These are phyloP conservation scores for Vesta saturnalis DNA, from an alignment of 2,888 invertebrate species.

Conservation along the genomic window DNA sequence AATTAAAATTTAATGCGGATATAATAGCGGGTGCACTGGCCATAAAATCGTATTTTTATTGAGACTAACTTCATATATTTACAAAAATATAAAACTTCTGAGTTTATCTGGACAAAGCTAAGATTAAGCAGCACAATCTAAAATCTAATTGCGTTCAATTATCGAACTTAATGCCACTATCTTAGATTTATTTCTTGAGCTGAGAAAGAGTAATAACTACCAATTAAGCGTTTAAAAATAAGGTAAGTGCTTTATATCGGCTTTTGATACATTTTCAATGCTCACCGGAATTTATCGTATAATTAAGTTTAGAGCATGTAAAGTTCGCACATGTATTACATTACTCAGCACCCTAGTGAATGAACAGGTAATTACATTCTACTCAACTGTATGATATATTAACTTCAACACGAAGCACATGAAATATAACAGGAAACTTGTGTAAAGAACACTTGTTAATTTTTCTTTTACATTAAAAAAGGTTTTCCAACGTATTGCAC, in stretches of 20 bases:
- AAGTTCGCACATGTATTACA: neutral
- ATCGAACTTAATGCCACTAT: conserved; percentile 1
- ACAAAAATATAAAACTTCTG: neutral
- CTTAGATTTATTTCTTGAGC: conserved; percentile 1
- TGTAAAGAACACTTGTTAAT: neutral
- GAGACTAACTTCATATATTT: neutral
- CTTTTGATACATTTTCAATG: conserved; percentile 1
- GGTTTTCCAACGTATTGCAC: too few relatives aligned
- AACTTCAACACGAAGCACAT: neutral
- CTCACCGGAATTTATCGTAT: conserved; percentile 10
- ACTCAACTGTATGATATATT: conserved; percentile 2
- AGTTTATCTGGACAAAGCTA: neutral
- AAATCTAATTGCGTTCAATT: neutral
- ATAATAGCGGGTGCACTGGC: neutral
- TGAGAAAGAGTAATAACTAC: conserved; percentile 5
- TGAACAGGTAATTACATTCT: conserved; percentile 1
- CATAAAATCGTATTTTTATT: neutral
- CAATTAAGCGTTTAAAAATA: conserved; percentile 7
- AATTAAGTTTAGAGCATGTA: conserved; percentile 10
- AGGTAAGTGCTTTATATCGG: neutral
- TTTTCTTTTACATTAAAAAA: too few relatives aligned
- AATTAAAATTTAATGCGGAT: neutral
- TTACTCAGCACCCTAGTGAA: conserved; percentile 1
- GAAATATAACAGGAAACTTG: conserved; percentile 1
- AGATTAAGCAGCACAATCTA: neutral